Evolutionary conservation across 1,140 invertebrate species (phyloP), one percentile per base, ranked within the genome.

Genomic region (Andricus grossulariae): DNA sequence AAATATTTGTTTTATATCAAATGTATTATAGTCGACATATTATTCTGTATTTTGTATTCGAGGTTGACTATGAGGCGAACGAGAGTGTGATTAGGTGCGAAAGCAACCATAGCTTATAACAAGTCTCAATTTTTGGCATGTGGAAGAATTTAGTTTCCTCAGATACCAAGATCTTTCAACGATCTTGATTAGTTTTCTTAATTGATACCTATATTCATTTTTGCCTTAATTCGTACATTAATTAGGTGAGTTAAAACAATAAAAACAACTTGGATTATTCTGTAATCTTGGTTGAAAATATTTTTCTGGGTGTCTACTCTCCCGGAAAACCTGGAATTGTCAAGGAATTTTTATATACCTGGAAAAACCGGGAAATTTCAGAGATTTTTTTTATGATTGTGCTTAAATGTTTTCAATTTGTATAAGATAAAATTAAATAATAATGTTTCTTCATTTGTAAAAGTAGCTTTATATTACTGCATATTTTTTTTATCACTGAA

Each of bases 11-110:
- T 91, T 91, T 85, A 89, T 90, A 90, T 90, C 86, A 89, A 84
- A 90, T 90, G 89, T 66, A 66, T 66, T 66, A 66, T 66, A 66
- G 60, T 66, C 60, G 25, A 66, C 25, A 66, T 66, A 66, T 89
- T 89, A 91, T 89, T 89, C 86, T 90, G 89, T 90, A 91, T 91
- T 91, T 90, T 90, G 88, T 90, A 90, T 89, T 89, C 85, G 80
- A 83, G 80, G 88, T 83, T 84, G 82, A 87, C 84, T 80, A 77
- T 83, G 86, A 88, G 84, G 80, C 87, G 85, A 84, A 88, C 77
- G 75, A 78, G 78, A 75, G 70, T 54, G 73, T 78, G 78, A 80
- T 72, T 74, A 77, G 81, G 76, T 80, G 81, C 71, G 80, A 71
- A 81, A 60, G 72, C 39, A 72, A 66, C 79, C 57, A 50, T 84